A percentile compares a stretch with the other conserved stretches of the same genome.
These are phyloP conservation scores for Rhombomys opimus DNA, from an alignment of 2,113 vertebrate genomes.

Conservation along the genomic window DNA sequence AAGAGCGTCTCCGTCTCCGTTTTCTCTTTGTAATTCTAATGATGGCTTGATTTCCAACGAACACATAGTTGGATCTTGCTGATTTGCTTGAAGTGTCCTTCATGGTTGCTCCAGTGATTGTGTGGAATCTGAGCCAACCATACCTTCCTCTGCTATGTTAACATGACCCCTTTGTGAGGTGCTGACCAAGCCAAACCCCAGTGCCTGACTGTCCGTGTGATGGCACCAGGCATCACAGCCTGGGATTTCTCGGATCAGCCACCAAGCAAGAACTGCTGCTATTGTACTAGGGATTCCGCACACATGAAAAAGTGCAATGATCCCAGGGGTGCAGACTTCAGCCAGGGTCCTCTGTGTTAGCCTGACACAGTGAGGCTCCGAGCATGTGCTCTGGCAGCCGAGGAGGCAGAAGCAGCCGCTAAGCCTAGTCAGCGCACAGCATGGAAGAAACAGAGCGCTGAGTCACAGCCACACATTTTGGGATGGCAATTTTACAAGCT, in stretches of 20 bases:
- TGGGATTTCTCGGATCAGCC: neutral
- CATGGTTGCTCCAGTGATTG: fast-evolving
- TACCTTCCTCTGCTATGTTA: neutral
- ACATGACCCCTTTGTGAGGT: fast-evolving
- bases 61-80: neutral
- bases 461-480: neutral
- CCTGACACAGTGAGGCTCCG: neutral
- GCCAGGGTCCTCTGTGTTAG: neutral
- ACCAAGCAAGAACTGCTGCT: neutral
- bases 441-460: neutral
- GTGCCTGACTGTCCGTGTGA: neutral
- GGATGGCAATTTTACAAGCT: neutral
- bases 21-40: neutral
- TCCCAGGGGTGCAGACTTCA: neutral
- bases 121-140: too few species aligned
- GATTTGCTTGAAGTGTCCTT: neutral
- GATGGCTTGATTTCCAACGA: neutral
- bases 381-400: too few species aligned
- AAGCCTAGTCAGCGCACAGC: neutral
- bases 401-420: neutral
- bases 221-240: neutral
- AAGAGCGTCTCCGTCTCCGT: neutral
- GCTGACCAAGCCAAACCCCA: neutral
- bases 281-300: neutral
- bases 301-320: neutral